phyloP scores from a whole-genome alignment of 2,113 vertebrate species.

The Passer montanus region DNA sequence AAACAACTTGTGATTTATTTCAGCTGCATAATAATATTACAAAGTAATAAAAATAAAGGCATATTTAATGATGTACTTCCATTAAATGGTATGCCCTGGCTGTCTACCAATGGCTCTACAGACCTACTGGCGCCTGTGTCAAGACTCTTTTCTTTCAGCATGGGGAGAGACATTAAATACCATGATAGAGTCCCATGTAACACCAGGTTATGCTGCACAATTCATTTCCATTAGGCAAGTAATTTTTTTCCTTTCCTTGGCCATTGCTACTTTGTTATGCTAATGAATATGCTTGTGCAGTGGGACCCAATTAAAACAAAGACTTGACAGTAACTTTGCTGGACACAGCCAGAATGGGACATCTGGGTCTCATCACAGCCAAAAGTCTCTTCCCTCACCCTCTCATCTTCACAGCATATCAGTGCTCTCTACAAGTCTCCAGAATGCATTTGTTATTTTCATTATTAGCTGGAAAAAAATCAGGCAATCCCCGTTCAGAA shows the following conservation, averaged over 20 bases:
- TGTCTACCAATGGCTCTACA: constrained; percentile 55
- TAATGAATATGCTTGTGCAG: constrained; percentile 8
- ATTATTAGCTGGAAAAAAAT: neutral
- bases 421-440: neutral
- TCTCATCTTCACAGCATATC: constrained; percentile 23
- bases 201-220: constrained; percentile 50
- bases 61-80: constrained; percentile 60
- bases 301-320: constrained; percentile 46
- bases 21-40: constrained; percentile 55
- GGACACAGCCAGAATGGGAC: constrained; percentile 22
- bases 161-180: constrained; percentile 25
- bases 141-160: neutral
- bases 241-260: constrained; percentile 2
- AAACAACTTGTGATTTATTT: constrained; percentile 62
- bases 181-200: neutral
- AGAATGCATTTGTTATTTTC: constrained; percentile 25
- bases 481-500: neutral
- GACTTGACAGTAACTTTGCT: constrained; percentile 7
- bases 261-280: constrained; percentile 21
- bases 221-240: constrained; percentile 38
- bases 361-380: constrained; percentile 37
- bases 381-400: neutral
- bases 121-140: constrained; percentile 48
- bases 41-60: constrained; percentile 58
- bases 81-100: constrained; percentile 60